Evolutionary conservation across 2,797 vertebrate genomes (phyloP).

Genomic region (Falco concolor): DNA sequence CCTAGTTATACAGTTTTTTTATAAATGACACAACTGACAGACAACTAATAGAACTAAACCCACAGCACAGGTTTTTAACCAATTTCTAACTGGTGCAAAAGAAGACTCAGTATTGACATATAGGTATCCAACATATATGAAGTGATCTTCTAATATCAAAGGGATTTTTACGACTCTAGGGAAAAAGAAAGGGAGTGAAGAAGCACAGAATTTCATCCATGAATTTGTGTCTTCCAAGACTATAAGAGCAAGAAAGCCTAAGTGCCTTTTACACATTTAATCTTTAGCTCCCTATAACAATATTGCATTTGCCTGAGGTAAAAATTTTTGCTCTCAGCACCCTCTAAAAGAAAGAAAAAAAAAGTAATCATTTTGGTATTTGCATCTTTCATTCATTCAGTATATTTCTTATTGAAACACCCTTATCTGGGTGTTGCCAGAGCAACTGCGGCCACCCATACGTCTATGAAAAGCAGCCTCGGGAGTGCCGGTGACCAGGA

Average conservation of each 20-base stretch:
- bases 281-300: not conserved
- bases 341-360: not conserved
- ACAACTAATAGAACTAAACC: not conserved
- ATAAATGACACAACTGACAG: not conserved
- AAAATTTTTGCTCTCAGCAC: not conserved
- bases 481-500: not conserved
- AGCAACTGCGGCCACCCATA: not conserved
- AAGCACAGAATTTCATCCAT: not conserved
- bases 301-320: not conserved
- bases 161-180: not conserved
- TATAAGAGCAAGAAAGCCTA: not conserved
- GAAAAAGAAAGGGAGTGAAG: not conserved
- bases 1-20: not conserved
- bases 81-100: not conserved
- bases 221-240: not conserved
- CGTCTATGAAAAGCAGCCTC: not conserved
- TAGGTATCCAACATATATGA: not conserved
- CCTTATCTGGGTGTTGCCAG: no score
- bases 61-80: not conserved
- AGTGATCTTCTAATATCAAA: not conserved
- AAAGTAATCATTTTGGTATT: not conserved
- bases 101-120: not conserved
- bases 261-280: not conserved
- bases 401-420: not conserved
- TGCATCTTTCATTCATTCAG: not conserved